Evolutionary conservation across 1,140 invertebrate species (phyloP), one percentile per base, ranked within the genome.

Genomic region (Ganaspis sp.): DNA sequence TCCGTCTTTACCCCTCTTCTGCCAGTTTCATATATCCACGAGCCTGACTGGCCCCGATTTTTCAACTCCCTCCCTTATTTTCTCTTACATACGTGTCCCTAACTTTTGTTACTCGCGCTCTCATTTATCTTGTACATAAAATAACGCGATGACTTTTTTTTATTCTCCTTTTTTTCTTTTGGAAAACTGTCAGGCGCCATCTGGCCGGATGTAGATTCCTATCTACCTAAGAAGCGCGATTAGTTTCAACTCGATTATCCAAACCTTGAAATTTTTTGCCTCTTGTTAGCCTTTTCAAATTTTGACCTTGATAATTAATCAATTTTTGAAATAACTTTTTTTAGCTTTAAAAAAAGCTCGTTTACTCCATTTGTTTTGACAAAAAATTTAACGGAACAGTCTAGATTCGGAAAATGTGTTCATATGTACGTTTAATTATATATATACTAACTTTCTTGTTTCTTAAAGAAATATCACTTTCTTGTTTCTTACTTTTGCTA

Each of bases 1-100:
- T 82, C 79, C 82, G 23, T 79, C 82, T 45, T 85, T 76, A 84
- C 82, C 77, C 70, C 82, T 74, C 83, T 80, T 84, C 80, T 83
- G 86, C 79, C 85, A 87, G 85, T 80, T 84, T 86, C 83, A 77
- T 80, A 85, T 83, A 85, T 83, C 71, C 81, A 72, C 72, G 69
- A 21, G 71, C 42, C 58, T 64, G 54, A 53, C 71, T 49, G 76
- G 75, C 74, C n/a, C 77, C 82, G 77, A 87, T 87, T 87, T 87
- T 85, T 86, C 85, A 86, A 82, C 79, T 77, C 38, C 69, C 70
- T 78, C 54, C 70, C 64, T 58, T 64, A 26, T 64, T 29, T 64
- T n/a, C 29, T 64, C 23, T 64, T 8, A 12, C 29, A 26, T 9
- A 29, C 12, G n/a, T 29, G 58, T 12, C 11, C 58, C 12, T 64